phyloP scores from a whole-genome alignment of 2,888 invertebrate species.

The Adelphocoris suturalis region DNA sequence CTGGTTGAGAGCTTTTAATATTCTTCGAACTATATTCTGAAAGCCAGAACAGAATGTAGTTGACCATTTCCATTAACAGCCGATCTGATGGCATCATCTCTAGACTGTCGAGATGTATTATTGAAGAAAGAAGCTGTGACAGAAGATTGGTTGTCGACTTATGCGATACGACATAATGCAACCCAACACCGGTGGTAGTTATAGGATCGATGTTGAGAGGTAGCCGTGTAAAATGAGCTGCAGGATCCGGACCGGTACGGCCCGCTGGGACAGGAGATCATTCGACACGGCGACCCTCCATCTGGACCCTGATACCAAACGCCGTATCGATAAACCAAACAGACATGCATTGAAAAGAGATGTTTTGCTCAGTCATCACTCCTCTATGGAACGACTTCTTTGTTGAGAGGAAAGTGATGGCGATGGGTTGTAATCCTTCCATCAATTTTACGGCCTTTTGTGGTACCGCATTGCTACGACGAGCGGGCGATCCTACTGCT shows the following conservation, averaged over 20 bases:
- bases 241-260: background rate
- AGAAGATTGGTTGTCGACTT: too few relatives aligned
- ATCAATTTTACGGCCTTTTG: background rate
- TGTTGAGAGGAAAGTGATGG: background rate
- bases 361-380: conserved; percentile 44
- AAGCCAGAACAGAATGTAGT: too few relatives aligned
- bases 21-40: too few relatives aligned
- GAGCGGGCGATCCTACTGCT: background rate
- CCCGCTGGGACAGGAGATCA: background rate
- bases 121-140: too few relatives aligned
- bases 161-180: background rate
- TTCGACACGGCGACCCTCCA: background rate
- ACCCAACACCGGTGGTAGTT: conserved; percentile 26
- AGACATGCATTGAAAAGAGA: conserved; percentile 28
- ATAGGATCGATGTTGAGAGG: conserved; percentile 1
- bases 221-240: conserved; percentile 22
- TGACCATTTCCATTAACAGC: too few relatives aligned
- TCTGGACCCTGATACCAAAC: background rate
- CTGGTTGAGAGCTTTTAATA: too few relatives aligned
- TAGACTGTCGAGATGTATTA: too few relatives aligned
- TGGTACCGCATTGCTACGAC: background rate
- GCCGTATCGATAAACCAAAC: conserved; percentile 32
- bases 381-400: background rate
- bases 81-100: too few relatives aligned
- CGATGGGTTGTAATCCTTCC: background rate